Percentiles rank a stretch among this genome's conserved stretches.
These are phyloP conservation scores for Pteropus rufus DNA, from an alignment of 2,797 vertebrate genomes.

Conservation along the genomic window DNA sequence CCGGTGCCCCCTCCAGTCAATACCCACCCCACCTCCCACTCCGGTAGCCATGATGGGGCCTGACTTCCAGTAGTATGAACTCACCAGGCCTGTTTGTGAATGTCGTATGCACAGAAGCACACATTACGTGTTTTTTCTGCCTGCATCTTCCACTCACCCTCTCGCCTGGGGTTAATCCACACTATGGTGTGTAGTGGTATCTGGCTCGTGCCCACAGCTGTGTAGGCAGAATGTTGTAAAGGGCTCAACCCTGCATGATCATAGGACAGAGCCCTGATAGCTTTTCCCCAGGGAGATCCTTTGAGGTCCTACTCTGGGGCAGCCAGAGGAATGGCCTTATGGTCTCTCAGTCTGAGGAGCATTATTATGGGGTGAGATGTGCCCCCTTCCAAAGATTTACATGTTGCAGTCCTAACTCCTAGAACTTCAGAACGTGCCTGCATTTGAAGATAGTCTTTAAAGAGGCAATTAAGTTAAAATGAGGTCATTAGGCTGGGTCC, in stretches of 20 bases:
- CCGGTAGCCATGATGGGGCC: rapidly evolving
- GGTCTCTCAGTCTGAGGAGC: neutral
- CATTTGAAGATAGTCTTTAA: neutral
- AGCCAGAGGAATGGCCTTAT: neutral
- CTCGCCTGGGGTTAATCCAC: rapidly evolving
- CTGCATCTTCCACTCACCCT: rapidly evolving
- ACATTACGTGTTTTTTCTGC: rapidly evolving
- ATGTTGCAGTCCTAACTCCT: neutral
- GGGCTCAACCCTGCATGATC: neutral
- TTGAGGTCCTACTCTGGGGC: neutral
- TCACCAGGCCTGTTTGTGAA: rapidly evolving
- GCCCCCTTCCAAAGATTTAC: rapidly evolving
- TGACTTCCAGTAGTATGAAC: rapidly evolving
- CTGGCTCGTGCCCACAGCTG: neutral
- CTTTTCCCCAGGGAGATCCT: neutral
- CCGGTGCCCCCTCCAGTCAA: rapidly evolving
- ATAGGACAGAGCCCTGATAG: rapidly evolving
- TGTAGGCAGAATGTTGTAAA: neutral
- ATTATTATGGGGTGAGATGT: no score
- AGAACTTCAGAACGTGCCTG: neutral
- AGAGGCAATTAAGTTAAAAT: neutral
- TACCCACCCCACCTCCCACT: neutral
- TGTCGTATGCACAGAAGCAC: rapidly evolving
- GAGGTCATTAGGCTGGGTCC: neutral
- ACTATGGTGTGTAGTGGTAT: rapidly evolving